These are phyloP conservation scores for Mesembrinibis cayennensis DNA, from an alignment of 2,113 vertebrate genomes.

Conservation along the genomic window DNA sequence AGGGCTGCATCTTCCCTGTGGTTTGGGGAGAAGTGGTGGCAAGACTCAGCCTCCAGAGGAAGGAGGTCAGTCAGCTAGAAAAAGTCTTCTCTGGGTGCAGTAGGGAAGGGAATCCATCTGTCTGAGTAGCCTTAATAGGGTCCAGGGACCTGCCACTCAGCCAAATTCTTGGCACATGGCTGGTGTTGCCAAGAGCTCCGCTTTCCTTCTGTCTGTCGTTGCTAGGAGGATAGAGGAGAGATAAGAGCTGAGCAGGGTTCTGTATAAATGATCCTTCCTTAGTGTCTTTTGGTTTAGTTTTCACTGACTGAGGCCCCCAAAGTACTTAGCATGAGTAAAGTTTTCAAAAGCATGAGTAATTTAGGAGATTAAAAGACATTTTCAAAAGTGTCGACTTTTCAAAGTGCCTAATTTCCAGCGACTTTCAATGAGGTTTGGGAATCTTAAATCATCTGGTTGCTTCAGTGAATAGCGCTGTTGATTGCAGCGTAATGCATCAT, in stretches of 20 bases:
- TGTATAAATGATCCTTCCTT: neutral
- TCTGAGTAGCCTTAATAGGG: neutral
- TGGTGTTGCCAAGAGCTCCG: neutral
- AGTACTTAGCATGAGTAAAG: slow-evolving; percentile 36
- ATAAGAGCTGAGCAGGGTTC: slow-evolving; percentile 16
- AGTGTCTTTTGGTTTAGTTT: neutral
- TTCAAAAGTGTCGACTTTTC: slow-evolving; percentile 22
- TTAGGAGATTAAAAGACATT: slow-evolving; percentile 52
- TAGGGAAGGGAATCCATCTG: neutral
- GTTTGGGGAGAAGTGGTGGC: neutral
- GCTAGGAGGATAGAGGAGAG: neutral
- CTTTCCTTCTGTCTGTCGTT: slow-evolving; percentile 5
- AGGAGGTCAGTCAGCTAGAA: neutral
- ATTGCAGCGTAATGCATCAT: neutral
- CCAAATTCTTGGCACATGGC: slow-evolving; percentile 15
- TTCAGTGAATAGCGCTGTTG: slow-evolving; percentile 12
- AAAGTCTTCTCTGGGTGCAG: neutral
- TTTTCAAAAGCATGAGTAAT: slow-evolving; percentile 44
- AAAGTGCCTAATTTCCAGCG: slow-evolving; percentile 19
- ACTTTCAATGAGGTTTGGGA: slow-evolving; percentile 25
- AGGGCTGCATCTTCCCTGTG: neutral
- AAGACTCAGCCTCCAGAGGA: neutral
- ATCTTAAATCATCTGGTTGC: neutral
- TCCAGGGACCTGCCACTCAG: neutral
- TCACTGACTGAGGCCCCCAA: neutral